Evolutionary conservation across 30 jellyfish, hydroid and myxozoan species (phyloP), one percentile per base, ranked within the genome.

Genomic region (Sanderia malayensis): DNA sequence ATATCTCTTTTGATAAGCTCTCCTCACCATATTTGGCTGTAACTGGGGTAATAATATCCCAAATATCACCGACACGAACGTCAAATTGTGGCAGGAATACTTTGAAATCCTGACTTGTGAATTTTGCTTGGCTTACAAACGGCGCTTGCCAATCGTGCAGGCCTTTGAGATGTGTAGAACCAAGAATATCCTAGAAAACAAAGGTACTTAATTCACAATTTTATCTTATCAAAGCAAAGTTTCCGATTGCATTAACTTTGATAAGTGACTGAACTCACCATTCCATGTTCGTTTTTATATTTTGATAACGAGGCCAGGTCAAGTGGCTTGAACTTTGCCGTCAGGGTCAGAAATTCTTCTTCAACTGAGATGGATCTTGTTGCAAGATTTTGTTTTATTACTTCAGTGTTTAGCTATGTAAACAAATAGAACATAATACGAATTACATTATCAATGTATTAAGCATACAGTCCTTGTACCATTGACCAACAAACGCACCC

Each of bases 11-110:
- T n/a, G n/a, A n/a, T n/a, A n/a, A 29, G 9, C n/a, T 24, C 20
- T 17, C 57, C 58, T 60, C 28, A 74, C 86, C 86, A 74, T 58
- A 74, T 61, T 46, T 58, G 21, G 77, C 34, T 6, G 77, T 31
- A 15, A 59, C 18, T 18, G 86, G 86, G 28, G 61, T 25, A 25
- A 74, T 52, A 13, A 74, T 13, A 61, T 74, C 77, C 86, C 86
- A 74, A 17, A 31, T 65, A 31, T 74, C 86, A 31, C 86, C 86
- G 27, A 74, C 78, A 44, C 7, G 21, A 7, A 31, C 59, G 3
- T 25, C 26, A 20, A 33, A 10, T 0, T 19, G 46, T 7, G 86
- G 86, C 27, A 74, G 78, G 23, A 74, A 74, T 7, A 60, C 31
- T 15, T 61, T 34, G 41, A 74, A 32, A 66, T 74, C 86, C 1